These are phyloP conservation scores for Steatornis caripensis DNA, from an alignment of 2,113 vertebrate species.

Conservation along the genomic window DNA sequence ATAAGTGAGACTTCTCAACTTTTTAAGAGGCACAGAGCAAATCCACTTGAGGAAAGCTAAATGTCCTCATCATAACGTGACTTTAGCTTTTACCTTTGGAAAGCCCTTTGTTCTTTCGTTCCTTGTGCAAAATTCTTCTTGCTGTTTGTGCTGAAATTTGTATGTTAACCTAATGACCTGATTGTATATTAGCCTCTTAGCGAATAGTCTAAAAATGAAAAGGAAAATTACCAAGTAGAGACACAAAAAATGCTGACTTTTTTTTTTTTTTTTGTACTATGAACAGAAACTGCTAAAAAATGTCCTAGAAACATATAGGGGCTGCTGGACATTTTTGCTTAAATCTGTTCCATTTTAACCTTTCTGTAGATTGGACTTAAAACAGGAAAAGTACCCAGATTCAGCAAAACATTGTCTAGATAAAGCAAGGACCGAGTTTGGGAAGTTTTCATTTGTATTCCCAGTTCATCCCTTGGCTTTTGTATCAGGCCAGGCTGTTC, in stretches of 20 bases:
- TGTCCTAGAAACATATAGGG: neutral
- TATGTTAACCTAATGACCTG: neutral
- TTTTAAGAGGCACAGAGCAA: neutral
- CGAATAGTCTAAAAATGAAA: neutral
- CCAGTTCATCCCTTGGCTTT: neutral
- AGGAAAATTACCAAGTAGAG: neutral
- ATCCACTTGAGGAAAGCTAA: neutral
- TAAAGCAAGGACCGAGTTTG: neutral
- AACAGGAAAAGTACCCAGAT: neutral
- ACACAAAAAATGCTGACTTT: neutral
- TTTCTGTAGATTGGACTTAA: neutral
- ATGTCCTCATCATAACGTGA: accelerated
- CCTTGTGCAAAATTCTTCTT: neutral
- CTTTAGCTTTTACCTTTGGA: neutral
- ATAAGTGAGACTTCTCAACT: neutral
- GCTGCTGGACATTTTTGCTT: neutral
- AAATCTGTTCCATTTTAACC: neutral
- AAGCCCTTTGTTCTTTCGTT: neutral
- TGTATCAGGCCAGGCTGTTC: neutral
- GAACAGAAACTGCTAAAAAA: neutral
- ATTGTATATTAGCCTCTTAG: neutral
- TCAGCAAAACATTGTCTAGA: neutral
- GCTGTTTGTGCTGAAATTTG: neutral
- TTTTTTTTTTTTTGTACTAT: neutral
- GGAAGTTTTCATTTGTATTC: neutral